Conservation (phyloP, 2,888 invertebrate genomes). For the Furcula furcula region DNA sequence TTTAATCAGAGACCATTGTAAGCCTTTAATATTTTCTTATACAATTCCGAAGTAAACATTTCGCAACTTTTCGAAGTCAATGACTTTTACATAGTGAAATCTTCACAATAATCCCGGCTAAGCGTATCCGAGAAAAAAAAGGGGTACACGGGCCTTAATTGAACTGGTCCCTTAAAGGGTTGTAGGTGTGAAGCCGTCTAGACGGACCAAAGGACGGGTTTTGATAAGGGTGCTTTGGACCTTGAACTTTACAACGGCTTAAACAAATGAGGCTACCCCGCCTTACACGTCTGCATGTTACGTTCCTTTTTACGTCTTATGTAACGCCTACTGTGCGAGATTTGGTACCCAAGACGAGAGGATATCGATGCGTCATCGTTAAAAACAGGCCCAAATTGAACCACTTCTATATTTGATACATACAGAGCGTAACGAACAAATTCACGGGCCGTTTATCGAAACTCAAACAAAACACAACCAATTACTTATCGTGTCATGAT, state of each 20-base stretch:
- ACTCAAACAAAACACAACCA: conserved; percentile 59
- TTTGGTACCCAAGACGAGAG: conserved; percentile 7
- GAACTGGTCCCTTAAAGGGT: conserved; percentile 67
- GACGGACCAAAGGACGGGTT: conserved; percentile 74
- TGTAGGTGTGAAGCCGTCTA: conserved; percentile 77
- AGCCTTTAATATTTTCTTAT: conserved; percentile 19
- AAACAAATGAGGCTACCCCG: conserved; percentile 70
- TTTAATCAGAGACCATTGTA: conserved; percentile 18
- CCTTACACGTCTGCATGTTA: conserved; percentile 40
- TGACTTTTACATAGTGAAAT: conserved; percentile 12
- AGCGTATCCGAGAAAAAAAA: conserved; percentile 28
- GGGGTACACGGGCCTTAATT: conserved; percentile 60
- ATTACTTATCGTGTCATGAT: conserved; percentile 52
- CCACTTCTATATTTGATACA: conserved; percentile 43
- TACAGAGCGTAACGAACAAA: conserved; percentile 50
- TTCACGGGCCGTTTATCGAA: conserved; percentile 54
- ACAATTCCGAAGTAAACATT: conserved; percentile 18
- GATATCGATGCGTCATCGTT: conserved; percentile 24
- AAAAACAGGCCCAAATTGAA: conserved; percentile 33
- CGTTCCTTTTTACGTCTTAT: conserved; percentile 31
- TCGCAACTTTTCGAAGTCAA: conserved; percentile 8
- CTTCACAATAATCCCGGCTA: conserved; percentile 14
- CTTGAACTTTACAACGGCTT: conserved; percentile 76
- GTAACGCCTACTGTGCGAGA: conserved; percentile 8
- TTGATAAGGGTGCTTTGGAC: conserved; percentile 76